Percentiles rank a stretch among this genome's conserved stretches.
These are phyloP conservation scores for Ptyas mucosa DNA, from an alignment of 2,113 vertebrate species.

Conservation along the genomic window DNA sequence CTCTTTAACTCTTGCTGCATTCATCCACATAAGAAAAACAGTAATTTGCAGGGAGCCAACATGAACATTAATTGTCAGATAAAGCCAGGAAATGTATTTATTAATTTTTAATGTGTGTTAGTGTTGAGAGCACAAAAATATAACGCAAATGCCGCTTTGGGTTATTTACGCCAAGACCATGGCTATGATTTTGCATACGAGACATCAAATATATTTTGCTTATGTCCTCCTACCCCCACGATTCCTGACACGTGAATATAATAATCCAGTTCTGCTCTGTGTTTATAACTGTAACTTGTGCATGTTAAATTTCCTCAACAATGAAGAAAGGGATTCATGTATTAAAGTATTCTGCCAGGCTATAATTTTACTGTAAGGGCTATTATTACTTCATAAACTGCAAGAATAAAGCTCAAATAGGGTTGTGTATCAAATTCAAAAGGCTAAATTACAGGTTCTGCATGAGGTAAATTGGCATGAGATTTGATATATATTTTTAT, in stretches of 20 bases:
- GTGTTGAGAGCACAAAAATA: neutral
- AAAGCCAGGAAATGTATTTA: neutral
- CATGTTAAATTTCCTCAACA: constrained; percentile 41
- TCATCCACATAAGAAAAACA: neutral
- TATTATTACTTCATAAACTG: constrained; percentile 46
- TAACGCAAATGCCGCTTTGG: neutral
- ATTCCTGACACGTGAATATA: neutral
- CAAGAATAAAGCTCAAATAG: constrained; percentile 44
- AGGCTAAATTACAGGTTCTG: constrained; percentile 47
- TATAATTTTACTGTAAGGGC: constrained; percentile 52
- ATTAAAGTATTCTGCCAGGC: constrained; percentile 34
- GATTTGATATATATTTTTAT: constrained; percentile 31
- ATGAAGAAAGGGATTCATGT: constrained; percentile 19
- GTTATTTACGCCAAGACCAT: neutral
- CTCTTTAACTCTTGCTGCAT: neutral
- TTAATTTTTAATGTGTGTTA: neutral
- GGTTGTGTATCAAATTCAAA: constrained; percentile 32
- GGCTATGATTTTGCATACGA: neutral
- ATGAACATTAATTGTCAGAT: neutral
- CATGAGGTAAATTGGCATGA: neutral
- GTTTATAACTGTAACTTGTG: constrained; percentile 39
- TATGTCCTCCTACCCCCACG: neutral
- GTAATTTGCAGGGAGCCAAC: neutral
- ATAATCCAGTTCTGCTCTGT: neutral
- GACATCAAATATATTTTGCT: neutral